phyloP scores from a whole-genome alignment of 2,797 vertebrate genomes.

The Urosaurus nigricauda region DNA sequence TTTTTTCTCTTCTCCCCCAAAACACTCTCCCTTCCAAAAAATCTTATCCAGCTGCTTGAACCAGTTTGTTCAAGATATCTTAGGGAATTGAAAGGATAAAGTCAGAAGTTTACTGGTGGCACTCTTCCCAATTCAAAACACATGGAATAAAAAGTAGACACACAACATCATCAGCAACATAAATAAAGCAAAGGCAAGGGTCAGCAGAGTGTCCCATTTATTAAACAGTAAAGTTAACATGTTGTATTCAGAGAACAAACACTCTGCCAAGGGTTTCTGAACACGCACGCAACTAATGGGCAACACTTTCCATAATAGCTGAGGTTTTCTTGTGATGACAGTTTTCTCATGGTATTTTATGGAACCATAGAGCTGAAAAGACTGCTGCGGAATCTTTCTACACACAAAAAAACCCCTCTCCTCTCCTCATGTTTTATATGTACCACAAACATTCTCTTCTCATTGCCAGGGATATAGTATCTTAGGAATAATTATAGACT shows the following conservation, averaged over 20 bases:
- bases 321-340: conserved; percentile 19
- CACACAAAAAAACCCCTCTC: background rate
- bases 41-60: conserved; percentile 15
- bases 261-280: conserved; percentile 42
- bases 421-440: background rate
- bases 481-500: no score
- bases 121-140: conserved; percentile 46
- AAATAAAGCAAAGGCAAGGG: conserved; percentile 39
- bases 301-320: conserved; percentile 13
- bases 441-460: background rate
- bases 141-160: conserved; percentile 21
- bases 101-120: conserved; percentile 27
- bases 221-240: conserved; percentile 32
- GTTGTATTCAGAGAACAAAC: conserved; percentile 41
- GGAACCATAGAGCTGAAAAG: background rate
- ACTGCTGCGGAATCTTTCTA: background rate
- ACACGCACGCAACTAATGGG: background rate
- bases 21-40: background rate
- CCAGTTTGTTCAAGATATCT: conserved; percentile 19
- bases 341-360: conserved; percentile 1
- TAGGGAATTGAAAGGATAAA: conserved; percentile 30
- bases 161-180: background rate
- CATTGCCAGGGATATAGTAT: background rate
- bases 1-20: no score
- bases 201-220: conserved; percentile 10